Conservation (phyloP, 1,140 invertebrate species). For the Drosophila lowei region DNA sequence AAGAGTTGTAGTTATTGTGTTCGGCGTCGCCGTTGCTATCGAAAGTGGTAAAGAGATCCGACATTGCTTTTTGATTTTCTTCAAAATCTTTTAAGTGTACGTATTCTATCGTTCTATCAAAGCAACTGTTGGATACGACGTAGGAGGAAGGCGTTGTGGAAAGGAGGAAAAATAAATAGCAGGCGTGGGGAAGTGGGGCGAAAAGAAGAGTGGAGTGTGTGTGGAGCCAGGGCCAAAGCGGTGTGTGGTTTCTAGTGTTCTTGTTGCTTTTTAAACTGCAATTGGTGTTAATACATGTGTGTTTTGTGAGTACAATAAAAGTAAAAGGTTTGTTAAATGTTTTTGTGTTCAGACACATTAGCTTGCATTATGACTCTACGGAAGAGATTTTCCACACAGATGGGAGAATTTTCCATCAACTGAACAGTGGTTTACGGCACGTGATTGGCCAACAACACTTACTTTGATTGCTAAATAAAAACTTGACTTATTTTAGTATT, state of each 20-base stretch:
- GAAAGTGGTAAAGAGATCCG: conserved; percentile 77
- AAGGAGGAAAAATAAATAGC: conserved; percentile 5
- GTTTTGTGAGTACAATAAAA: conserved; percentile 19
- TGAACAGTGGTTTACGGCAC: too few relatives aligned
- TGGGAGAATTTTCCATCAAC: too few relatives aligned
- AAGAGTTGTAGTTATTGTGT: conserved; percentile 36
- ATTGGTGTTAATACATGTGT: conserved; percentile 11
- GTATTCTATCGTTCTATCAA: conserved; percentile 4
- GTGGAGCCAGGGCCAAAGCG: conserved; percentile 40
- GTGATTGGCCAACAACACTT: conserved; percentile 1
- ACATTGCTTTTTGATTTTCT: conserved; percentile 65
- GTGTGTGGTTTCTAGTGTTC: conserved; percentile 22
- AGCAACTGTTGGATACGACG: conserved; percentile 6
- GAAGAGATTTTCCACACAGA: too few relatives aligned
- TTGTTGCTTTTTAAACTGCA: conserved; percentile 9
- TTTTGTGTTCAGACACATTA: background rate
- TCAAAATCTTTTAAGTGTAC: conserved; percentile 20
- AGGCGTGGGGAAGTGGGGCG: background rate
- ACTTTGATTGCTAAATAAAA: conserved; percentile 4
- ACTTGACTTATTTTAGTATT: background rate
- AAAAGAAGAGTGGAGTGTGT: conserved; percentile 6
- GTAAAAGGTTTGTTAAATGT: conserved; percentile 38
- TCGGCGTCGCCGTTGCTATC: conserved; percentile 75
- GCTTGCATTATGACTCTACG: too few relatives aligned
- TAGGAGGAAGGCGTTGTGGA: conserved; percentile 8